Conservation (phyloP, 2,113 vertebrate genomes). For the Protomyctophum bolini region DNA sequence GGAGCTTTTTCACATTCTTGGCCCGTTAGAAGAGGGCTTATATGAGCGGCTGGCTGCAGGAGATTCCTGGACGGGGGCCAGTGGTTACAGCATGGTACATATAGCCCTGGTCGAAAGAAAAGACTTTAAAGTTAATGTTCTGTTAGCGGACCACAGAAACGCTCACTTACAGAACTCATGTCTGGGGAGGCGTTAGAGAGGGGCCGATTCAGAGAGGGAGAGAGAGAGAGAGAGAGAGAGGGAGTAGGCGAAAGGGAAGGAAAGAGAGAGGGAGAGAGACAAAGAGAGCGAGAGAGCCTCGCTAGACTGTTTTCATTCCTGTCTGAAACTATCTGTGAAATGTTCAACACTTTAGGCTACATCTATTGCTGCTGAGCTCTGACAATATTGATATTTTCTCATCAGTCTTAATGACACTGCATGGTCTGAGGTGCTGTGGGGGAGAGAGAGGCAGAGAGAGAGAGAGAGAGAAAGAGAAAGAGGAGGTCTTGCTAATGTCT, state of each 20-base stretch:
- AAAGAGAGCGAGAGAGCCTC: background rate
- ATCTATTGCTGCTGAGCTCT: slow-evolving; percentile 19
- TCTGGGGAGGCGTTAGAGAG: slow-evolving; percentile 60
- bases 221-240: slow-evolving; percentile 5
- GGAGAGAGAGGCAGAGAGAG: slow-evolving; percentile 2
- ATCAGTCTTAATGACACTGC: background rate
- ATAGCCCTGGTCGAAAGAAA: slow-evolving; percentile 59
- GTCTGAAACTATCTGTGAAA: slow-evolving; percentile 31
- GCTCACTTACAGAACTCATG: slow-evolving; percentile 49
- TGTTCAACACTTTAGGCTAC: slow-evolving; percentile 16
- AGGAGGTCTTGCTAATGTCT: slow-evolving; percentile 36
- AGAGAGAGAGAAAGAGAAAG: slow-evolving; percentile 3
- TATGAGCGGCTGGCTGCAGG: slow-evolving; percentile 63
- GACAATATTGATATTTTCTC: slow-evolving; percentile 4
- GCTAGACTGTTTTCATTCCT: background rate
- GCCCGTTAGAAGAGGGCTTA: slow-evolving; percentile 64
- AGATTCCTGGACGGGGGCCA: slow-evolving; percentile 74
- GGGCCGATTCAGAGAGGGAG: background rate
- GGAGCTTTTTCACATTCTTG: slow-evolving; percentile 73
- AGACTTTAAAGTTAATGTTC: slow-evolving; percentile 75
- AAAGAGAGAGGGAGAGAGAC: background rate
- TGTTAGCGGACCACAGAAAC: slow-evolving; percentile 63
- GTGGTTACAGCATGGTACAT: slow-evolving; percentile 57
- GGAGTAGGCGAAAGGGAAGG: background rate
- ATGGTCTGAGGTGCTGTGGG: background rate